Evolutionary conservation across 1,140 invertebrate species (phyloP).

Genomic region (Leptinotarsa texana): DNA sequence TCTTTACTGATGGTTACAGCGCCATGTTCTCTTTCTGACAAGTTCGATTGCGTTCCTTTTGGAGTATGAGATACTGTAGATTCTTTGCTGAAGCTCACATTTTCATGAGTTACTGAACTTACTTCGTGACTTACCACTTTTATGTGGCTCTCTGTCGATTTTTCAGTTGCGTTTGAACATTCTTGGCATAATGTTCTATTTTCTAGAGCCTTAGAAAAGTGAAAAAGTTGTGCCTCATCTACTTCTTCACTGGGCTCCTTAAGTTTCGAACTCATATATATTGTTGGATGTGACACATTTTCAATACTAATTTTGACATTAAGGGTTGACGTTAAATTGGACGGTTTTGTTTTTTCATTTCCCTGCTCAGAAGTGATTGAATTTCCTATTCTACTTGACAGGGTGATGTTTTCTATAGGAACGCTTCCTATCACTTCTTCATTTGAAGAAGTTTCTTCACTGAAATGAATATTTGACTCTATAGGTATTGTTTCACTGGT

Average conservation of each 20-base stretch:
- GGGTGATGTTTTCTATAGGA: too few species aligned
- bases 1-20: too few species aligned
- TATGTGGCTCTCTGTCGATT: not conserved
- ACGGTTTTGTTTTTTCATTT: not conserved
- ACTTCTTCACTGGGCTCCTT: not conserved
- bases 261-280: not conserved
- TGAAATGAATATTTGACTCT: too few species aligned
- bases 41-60: not conserved
- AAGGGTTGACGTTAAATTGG: not conserved
- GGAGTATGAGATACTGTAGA: not conserved
- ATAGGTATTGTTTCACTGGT: too few species aligned
- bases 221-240: not conserved
- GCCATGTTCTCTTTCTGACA: not conserved
- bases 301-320: not conserved
- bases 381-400: not conserved
- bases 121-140: not conserved
- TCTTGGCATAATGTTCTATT: not conserved
- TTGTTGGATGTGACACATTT: slow-evolving; percentile 4
- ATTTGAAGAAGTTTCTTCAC: too few species aligned
- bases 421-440: too few species aligned
- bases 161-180: not conserved
- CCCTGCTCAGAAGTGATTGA: not conserved
- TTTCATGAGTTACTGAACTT: slow-evolving; percentile 1
- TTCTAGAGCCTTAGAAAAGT: not conserved
- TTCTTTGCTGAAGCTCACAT: not conserved